Evolutionary conservation across 2,888 invertebrate species (phyloP).

Genomic region (Leistus spinibarbis): DNA sequence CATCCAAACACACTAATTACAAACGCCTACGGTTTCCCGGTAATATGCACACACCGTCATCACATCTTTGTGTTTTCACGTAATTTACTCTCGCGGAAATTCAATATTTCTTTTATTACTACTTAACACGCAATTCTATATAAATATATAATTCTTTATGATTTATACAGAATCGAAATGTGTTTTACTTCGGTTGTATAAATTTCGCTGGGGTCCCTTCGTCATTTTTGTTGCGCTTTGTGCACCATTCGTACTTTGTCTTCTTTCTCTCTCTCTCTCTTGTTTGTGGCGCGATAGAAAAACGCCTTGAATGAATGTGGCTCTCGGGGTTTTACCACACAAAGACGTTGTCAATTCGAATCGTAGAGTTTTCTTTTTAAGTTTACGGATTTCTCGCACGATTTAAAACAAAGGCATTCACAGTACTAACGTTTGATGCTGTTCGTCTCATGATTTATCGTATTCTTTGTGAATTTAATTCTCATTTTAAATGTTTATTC

Average conservation of each 20-base stretch:
- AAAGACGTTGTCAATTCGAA: neutral
- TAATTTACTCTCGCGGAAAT: no score
- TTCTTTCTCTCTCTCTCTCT: no score
- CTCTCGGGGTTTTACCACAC: neutral
- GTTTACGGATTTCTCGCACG: neutral
- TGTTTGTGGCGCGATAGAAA: neutral
- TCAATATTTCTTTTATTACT: no score
- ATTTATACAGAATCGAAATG: neutral
- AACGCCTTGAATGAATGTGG: neutral
- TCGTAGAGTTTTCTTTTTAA: neutral
- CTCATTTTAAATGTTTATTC: neutral
- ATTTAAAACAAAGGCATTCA: neutral
- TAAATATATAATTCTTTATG: no score
- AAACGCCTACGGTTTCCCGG: slow-evolving; percentile 3
- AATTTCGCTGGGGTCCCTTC: neutral
- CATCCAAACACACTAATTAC: slow-evolving; percentile 1
- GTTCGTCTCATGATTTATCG: neutral
- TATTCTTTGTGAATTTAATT: neutral
- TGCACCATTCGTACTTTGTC: no score
- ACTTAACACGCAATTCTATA: no score
- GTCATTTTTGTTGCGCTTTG: neutral
- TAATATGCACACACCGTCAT: neutral
- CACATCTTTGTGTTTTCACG: neutral
- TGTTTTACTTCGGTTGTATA: neutral
- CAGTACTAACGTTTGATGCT: neutral